Evolutionary conservation across 2,113 vertebrate genomes (phyloP), one percentile per base, ranked within the genome.

Genomic region (Osmerus eperlanus): DNA sequence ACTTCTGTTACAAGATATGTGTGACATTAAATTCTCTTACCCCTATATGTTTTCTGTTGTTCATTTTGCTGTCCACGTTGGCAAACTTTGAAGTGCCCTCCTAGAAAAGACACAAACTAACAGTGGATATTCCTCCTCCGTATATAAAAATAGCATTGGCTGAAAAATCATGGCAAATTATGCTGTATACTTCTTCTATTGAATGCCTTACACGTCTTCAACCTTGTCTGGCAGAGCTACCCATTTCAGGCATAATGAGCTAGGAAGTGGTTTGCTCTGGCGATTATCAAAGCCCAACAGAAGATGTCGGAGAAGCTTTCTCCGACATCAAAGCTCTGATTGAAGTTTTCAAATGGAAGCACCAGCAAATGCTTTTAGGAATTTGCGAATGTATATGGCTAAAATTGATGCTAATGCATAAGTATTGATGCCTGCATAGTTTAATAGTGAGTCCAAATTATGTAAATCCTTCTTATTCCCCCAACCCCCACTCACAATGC

Each of bases 71-170:
- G 81, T 90, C 90, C 11, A 80, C 68, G 80, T 91, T 92, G 3
- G 85, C 88, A 51, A 85, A 79, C 81, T 94, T 94, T 2, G 91
- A 88, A 18, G 77, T 76, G 0, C 81, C 78, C 52, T 89, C 89
- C 86, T 88, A 77, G 51, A 67, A 70, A 47, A 65, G 12, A 59
- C 56, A 65, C 47, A 71, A 23, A 63, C 28, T 15, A 54, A 54
- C 53, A 54, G 53, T 54, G 12, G 12, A 15, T 16, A 15, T 54
- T 15, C 53, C 53, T 18, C 53, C 3, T 36, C 4, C 32, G 7
- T 36, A 7, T 36, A 36, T 36, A 36, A 36, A 36, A 36, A 36
- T 36, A 36, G 32, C 32, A 36, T 36, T 1, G 32, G 7, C 32
- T 36, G 32, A 8, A 36, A 36, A 36, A 36, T 36, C 32, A 2